A percentile compares a stretch with the other conserved stretches of the same genome.
Conservation (phyloP, 1,140 invertebrate species). For the Manduca sexta region DNA sequence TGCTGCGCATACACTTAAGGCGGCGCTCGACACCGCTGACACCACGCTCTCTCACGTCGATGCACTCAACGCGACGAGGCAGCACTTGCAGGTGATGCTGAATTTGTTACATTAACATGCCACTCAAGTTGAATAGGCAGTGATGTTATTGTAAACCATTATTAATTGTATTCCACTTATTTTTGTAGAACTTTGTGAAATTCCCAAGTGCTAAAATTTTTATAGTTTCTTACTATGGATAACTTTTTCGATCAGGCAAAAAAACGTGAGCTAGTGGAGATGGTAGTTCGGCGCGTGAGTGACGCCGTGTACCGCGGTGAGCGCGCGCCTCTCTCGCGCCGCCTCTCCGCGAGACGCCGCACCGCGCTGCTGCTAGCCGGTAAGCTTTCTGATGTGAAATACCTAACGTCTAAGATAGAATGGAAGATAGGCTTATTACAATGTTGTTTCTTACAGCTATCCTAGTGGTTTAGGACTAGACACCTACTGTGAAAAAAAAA, state of each 20-base stretch:
- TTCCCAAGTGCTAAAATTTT: not conserved
- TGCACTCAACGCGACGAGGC: slow-evolving; percentile 81
- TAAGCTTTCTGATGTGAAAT: too few species aligned
- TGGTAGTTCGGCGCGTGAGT: slow-evolving; percentile 39
- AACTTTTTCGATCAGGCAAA: slow-evolving; percentile 25
- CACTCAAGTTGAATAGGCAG: too few species aligned
- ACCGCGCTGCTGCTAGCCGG: slow-evolving; percentile 49
- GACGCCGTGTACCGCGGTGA: slow-evolving; percentile 48
- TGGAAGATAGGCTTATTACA: too few species aligned
- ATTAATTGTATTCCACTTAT: too few species aligned
- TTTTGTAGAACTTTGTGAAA: too few species aligned
- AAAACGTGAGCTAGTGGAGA: slow-evolving; percentile 42
- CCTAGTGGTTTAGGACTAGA: too few species aligned
- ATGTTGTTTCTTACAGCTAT: too few species aligned
- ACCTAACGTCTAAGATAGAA: too few species aligned
- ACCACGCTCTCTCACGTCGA: slow-evolving; percentile 85
- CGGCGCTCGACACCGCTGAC: slow-evolving; percentile 79
- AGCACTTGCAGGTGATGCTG: slow-evolving; percentile 32
- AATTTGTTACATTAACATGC: too few species aligned
- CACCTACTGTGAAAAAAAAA: too few species aligned
- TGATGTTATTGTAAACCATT: too few species aligned
- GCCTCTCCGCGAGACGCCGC: slow-evolving; percentile 37
- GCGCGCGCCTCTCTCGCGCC: slow-evolving; percentile 31
- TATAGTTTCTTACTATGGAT: too few species aligned
- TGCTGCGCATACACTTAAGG: slow-evolving; percentile 87